These are phyloP conservation scores for Gadopsis bispinosus DNA, from an alignment of 2,797 vertebrate genomes.

Conservation along the genomic window DNA sequence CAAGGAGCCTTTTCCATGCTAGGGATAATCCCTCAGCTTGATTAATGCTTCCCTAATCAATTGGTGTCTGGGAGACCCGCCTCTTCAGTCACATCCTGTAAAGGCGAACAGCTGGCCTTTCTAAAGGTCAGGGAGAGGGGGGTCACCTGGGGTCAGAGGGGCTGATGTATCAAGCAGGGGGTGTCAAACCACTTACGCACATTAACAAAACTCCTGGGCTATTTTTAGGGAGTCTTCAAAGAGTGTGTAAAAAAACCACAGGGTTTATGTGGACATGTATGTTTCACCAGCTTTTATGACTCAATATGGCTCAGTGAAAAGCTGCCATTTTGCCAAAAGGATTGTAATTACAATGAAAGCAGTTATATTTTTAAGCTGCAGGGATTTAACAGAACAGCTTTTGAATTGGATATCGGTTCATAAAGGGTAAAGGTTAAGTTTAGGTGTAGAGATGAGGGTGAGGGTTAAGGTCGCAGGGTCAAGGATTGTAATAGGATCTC, in stretches of 20 bases:
- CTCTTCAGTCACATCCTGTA: constrained; percentile 91
- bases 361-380: constrained; percentile 35
- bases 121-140: constrained; percentile 91
- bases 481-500: constrained; percentile 65
- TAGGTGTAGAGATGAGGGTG: constrained; percentile 56
- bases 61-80: constrained; percentile 91
- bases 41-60: constrained; percentile 98
- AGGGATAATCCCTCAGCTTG: constrained; percentile 94
- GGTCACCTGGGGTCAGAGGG: constrained; percentile 87
- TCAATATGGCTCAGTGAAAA: constrained; percentile 27
- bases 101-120: constrained; percentile 96
- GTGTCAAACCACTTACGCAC: constrained; percentile 73
- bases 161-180: constrained; percentile 89
- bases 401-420: constrained; percentile 47
- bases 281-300: constrained; percentile 33
- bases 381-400: constrained; percentile 36
- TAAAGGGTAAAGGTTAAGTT: constrained; percentile 70
- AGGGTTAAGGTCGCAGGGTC: constrained; percentile 70
- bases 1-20: constrained; percentile 81
- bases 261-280: constrained; percentile 24
- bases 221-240: constrained; percentile 57
- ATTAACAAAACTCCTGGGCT: constrained; percentile 62
- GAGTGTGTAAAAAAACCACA: constrained; percentile 57
- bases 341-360: constrained; percentile 40
- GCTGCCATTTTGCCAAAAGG: constrained; percentile 25